These are phyloP conservation scores for Hydrocynus forskahlii DNA, from an alignment of 2,797 vertebrate species.

Conservation along the genomic window DNA sequence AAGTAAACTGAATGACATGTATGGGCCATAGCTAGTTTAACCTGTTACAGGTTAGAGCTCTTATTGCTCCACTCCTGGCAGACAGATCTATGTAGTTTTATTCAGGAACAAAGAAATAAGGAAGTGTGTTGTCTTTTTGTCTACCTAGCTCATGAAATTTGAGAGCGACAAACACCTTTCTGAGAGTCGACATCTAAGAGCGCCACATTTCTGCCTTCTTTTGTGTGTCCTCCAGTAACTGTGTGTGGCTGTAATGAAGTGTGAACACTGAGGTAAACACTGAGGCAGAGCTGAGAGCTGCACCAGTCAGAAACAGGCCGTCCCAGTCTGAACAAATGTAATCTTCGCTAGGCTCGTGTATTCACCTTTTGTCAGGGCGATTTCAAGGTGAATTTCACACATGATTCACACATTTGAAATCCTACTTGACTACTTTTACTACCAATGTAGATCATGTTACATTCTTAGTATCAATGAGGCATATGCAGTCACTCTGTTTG, in stretches of 20 bases:
- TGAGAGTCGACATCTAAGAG: slow-evolving; percentile 30
- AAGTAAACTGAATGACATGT: too few species aligned
- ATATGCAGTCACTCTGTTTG: background rate
- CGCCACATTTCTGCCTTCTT: background rate
- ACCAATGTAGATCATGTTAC: background rate
- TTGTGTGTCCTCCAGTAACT: background rate
- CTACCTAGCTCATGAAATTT: slow-evolving; percentile 35
- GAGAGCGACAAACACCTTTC: slow-evolving; percentile 37
- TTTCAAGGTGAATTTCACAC: too few species aligned
- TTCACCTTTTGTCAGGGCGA: too few species aligned
- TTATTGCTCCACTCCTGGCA: background rate
- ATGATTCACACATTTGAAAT: too few species aligned
- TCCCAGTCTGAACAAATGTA: background rate
- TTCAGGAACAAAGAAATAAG: slow-evolving; percentile 9
- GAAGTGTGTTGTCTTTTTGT: background rate
- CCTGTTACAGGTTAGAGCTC: too few species aligned
- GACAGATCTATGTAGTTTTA: background rate
- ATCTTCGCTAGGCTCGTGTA: too few species aligned
- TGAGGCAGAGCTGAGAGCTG: background rate
- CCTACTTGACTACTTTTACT: too few species aligned
- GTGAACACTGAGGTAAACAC: background rate
- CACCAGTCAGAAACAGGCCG: background rate
- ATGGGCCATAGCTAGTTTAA: too few species aligned
- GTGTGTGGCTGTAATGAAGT: background rate
- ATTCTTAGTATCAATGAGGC: background rate